Evolutionary conservation across 2,113 vertebrate genomes (phyloP), one percentile per base, ranked within the genome.

Genomic region (Semnopithecus entellus): DNA sequence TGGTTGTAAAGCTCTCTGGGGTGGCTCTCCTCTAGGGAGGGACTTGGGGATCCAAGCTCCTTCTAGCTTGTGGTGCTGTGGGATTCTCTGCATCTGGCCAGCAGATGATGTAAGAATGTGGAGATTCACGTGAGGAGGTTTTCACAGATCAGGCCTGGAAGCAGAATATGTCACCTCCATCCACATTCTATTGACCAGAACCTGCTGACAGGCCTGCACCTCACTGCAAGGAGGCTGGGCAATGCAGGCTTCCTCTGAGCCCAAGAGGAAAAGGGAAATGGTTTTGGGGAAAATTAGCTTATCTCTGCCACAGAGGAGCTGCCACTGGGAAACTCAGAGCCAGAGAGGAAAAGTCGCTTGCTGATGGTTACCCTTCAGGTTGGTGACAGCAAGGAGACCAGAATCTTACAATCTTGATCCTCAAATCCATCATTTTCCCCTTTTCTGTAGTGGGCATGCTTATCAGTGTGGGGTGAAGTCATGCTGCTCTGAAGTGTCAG

Each of bases 381-480:
- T 25, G 64, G 38, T 10, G 52, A 25, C 2, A 8, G 59, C 66
- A 50, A 45, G 59, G 78, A 55, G 57, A 79, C 1, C 70, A 72
- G 43, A 73, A 52, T 43, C 64, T 68, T 57, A 14, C 48, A 55
- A 48, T 59, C 81, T 57, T 50, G 30, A 57, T 57, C n/a, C 84
- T 43, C 8, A 38, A 66, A 16, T 20, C 38, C 4, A 0, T 13
- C 7, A 7, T 18, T 32, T 12, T 22, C 38, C 16, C 75, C 30
- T 25, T 55, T 13, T 6, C 45, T 57, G 59, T 6, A 12, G 1
- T 16, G 8, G 16, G 12, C 30, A 32, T 22, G 3, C 43, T 38
- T 6, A 16, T 5, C 32, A 14, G 2, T 1, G 57, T 16, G 25
- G 23, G n/a, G 10, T 45, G 40, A 4, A 3, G 6, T 20, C 50